Evolutionary conservation across 2,797 vertebrate genomes (phyloP), one percentile per base, ranked within the genome.

Genomic region (Meda fulgida): DNA sequence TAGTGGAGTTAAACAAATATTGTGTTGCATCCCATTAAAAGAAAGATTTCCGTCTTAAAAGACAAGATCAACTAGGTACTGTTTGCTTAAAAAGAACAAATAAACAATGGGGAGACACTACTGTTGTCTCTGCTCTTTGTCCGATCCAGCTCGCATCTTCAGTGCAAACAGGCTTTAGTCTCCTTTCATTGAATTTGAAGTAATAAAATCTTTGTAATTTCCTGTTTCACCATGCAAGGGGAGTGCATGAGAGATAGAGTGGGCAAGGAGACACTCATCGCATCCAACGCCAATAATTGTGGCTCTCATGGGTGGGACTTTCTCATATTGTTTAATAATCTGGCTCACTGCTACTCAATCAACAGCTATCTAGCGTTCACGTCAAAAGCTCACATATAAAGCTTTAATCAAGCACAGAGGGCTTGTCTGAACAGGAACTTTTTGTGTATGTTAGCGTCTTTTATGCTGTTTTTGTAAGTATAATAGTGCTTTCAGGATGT

Each of bases 141-240:
- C 76, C 89, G 40, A 80, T 84, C 91, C 87, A 77, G 84, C 65
- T 80, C 87, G 88, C 77, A 26, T 89, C 88, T 88, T 91, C 89
- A 87, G 69, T 29, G 84, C 90, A 89, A 92, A 90, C 89, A 85
- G 87, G 83, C 88, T 91, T 90, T 91, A 87, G 83, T 89, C 89
- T 91, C 67, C 77, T 92, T 94, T 93, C 93, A 95, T 95, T 95
- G 94, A 94, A 95, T 94, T 92, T 93, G 90, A 91, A 95, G 94
- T 95, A 96, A 95, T 95, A 95, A 94, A 93, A 94, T 94, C 92
- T 94, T 94, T 95, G 94, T 92, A 96, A 96, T 96, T 95, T 96
- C 95, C 95, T 95, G 95, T 95, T 91, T 85, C 79, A 77, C 80
- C 87, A 85, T 80, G 85, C 83, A 83, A 88, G 90, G 87, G 86